A percentile compares a stretch with the other conserved stretches of the same genome.
phyloP scores from a whole-genome alignment of 2,888 invertebrate species.

The Andrena chrysosceles region DNA sequence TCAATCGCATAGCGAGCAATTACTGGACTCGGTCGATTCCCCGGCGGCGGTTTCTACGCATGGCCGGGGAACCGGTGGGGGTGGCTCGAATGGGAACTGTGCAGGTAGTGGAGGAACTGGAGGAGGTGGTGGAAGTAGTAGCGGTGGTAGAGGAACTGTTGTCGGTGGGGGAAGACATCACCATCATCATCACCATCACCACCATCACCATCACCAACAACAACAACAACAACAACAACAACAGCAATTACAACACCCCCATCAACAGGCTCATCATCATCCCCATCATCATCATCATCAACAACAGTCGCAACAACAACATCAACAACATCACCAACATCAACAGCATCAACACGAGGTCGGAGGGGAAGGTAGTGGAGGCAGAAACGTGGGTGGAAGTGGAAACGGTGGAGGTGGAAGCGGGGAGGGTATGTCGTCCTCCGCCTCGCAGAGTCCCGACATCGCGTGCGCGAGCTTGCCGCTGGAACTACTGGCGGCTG shows the following conservation, averaged over 20 bases:
- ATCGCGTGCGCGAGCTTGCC: conserved; percentile 84
- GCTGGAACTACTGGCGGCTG: conserved; percentile 84
- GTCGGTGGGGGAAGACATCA: conserved; percentile 83
- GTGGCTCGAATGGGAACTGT: conserved; percentile 81
- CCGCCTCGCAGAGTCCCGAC: conserved; percentile 84
- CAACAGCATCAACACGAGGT: conserved; percentile 71
- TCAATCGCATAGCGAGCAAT: conserved; percentile 84
- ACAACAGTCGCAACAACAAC: conserved; percentile 71
- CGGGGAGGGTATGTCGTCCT: conserved; percentile 84
- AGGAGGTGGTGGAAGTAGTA: conserved; percentile 74
- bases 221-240: conserved; percentile 79
- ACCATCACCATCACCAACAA: conserved; percentile 80
- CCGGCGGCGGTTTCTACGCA: conserved; percentile 76
- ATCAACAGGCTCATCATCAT: conserved; percentile 78
- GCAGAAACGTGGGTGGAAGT: conserved; percentile 69
- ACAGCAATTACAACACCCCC: conserved; percentile 69
- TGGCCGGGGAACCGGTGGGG: conserved; percentile 78
- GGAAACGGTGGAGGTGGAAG: conserved; percentile 74
- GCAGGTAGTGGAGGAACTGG: conserved; percentile 72
- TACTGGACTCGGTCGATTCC: conserved; percentile 85
- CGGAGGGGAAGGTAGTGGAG: conserved; percentile 67
- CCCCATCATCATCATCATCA: conserved; percentile 81
- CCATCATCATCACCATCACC: conserved; percentile 78
- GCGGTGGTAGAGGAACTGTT: conserved; percentile 71
- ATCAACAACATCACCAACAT: conserved; percentile 70